Base-by-base conservation (phyloP, 2,888 invertebrate genomes). In the Aspidiotus destructor region DNA sequence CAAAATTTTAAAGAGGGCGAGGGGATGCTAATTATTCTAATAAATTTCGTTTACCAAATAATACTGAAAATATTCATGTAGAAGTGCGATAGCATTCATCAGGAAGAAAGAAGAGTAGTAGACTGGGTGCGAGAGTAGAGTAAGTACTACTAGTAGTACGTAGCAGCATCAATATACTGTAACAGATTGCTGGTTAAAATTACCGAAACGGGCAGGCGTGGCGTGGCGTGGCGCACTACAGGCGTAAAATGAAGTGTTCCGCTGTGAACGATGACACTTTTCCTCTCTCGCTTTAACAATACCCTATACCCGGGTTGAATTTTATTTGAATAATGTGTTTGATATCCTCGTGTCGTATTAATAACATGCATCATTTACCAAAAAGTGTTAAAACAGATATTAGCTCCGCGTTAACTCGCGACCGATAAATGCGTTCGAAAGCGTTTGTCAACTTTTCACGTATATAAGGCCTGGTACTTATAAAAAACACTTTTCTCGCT, bases 141-240 rank as follows among this genome's bases (percentile, higher is more conserved):
- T 28, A 28, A 5, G 28, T n/a, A n/a, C n/a, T n/a, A n/a, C n/a
- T n/a, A n/a, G n/a, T n/a, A n/a, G n/a, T n/a, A 28, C 5, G 28
- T 28, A 28, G n/a, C 9, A 54, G 55, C 13, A 54, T 42, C 55
- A 42, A 54, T 55, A 64, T 64, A 64, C 16, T 53, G 64, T 64
- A 64, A 64, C 64, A 64, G 64, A 64, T 64, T 64, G 64, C 42
- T 42, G 41, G 64, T 54, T 64, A 64, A 64, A 64, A 64, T 64
- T 64, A 64, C 64, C 55, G 55, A 64, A 64, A 64, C 64, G 28
- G 48, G 28, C 28, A 62, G 62, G 64, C 64, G 64, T 64, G 64
- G 42, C 64, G 64, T 64, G 64, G 42, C 62, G 62, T 54, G 10
- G n/a, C 58, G 40, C 52, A 52, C 28, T 55, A 28, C 17, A 55